phyloP scores from a whole-genome alignment of 2,888 invertebrate genomes.

The Pyrocoelia pectoralis region DNA sequence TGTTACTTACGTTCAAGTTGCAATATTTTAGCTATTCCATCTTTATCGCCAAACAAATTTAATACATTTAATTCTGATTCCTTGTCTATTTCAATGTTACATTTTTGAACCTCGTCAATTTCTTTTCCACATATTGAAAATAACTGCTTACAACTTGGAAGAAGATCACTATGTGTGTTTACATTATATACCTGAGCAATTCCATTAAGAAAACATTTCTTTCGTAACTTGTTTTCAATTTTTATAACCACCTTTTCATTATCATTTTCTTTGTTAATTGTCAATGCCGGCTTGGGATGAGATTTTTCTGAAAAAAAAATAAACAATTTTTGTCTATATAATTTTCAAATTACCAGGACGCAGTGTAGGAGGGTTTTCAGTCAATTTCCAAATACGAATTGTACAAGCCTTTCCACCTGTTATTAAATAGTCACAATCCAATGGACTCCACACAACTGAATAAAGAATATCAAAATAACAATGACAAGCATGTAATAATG shows the following conservation, averaged over 20 bases:
- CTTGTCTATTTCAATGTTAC: not conserved
- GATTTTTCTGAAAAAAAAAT: not conserved
- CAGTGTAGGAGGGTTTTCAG: conserved; percentile 57
- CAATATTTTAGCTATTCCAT: conserved; percentile 45
- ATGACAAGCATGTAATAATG: conserved; percentile 68
- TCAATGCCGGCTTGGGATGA: not conserved
- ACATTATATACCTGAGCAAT: conserved; percentile 11
- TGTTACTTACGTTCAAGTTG: conserved; percentile 49
- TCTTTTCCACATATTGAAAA: too few relatives aligned
- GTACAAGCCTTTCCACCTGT: conserved; percentile 74
- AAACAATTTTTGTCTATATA: too few relatives aligned
- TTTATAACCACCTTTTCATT: not conserved
- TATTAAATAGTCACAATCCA: conserved; percentile 67
- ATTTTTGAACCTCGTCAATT: not conserved
- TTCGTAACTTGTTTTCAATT: not conserved
- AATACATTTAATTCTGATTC: conserved; percentile 5
- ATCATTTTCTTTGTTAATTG: not conserved
- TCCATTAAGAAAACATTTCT: conserved; percentile 1
- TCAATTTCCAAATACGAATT: conserved; percentile 71
- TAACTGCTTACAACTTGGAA: conserved; percentile 15
- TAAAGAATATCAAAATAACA: conserved; percentile 65
- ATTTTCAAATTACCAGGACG: conserved; percentile 52
- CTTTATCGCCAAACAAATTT: conserved; percentile 46
- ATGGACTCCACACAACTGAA: conserved; percentile 70
- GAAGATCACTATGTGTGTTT: not conserved